Evolutionary conservation across 2,888 invertebrate genomes (phyloP).

Genomic region (Drosophila lacicola): DNA sequence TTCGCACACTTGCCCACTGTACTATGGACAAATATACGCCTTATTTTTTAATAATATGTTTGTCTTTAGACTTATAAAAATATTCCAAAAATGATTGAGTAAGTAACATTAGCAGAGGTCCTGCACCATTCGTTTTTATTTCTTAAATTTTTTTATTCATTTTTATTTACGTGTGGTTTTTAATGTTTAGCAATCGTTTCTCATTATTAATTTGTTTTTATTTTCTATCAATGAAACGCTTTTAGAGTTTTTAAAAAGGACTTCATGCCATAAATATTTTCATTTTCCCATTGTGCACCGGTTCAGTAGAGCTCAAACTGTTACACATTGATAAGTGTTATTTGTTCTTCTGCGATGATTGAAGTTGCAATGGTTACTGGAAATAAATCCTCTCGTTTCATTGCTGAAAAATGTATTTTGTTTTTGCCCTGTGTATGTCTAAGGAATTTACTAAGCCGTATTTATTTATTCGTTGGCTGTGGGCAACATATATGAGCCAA

Average conservation of each 20-base stretch:
- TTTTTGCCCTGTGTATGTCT: background rate
- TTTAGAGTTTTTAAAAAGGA: background rate
- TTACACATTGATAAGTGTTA: background rate
- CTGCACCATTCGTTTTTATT: too few species aligned
- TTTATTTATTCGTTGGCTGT: slow-evolving; percentile 6
- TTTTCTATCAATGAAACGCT: too few species aligned
- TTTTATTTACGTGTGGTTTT: too few species aligned
- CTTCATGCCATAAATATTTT: background rate
- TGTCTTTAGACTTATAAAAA: background rate
- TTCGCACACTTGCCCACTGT: background rate
- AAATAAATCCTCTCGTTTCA: slow-evolving; percentile 37
- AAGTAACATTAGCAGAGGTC: background rate
- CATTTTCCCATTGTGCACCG: slow-evolving; percentile 3
- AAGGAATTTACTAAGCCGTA: background rate
- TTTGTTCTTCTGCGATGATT: slow-evolving; percentile 13
- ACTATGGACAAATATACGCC: background rate
- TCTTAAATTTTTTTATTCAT: too few species aligned
- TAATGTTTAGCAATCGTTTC: too few species aligned
- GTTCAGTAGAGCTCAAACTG: background rate
- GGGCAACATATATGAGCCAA: background rate
- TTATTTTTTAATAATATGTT: background rate
- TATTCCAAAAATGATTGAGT: background rate
- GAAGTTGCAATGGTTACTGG: slow-evolving; percentile 17
- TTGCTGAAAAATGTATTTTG: slow-evolving; percentile 25
- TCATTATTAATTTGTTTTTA: too few species aligned